These are phyloP conservation scores for Isotomurus palustris DNA, from an alignment of 2,888 invertebrate species.

Conservation along the genomic window DNA sequence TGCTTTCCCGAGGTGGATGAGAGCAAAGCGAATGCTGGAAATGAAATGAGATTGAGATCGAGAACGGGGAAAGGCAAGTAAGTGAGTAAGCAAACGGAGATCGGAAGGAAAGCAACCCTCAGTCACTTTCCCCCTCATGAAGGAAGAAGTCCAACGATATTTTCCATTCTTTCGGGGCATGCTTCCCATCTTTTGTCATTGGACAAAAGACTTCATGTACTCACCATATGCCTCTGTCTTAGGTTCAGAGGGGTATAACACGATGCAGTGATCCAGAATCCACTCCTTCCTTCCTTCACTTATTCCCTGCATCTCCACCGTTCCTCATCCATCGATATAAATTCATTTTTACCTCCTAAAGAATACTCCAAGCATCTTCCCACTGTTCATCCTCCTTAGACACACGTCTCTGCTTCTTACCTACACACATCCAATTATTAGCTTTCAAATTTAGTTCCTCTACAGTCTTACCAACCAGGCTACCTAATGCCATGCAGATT, in stretches of 20 bases:
- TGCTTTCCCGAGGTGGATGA: background rate
- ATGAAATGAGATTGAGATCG: background rate
- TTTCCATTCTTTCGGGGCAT: slow-evolving; percentile 4
- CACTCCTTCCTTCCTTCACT: background rate
- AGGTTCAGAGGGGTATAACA: background rate
- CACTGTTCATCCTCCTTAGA: no score
- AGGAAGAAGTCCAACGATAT: background rate
- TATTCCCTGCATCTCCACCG: background rate
- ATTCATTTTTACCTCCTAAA: background rate
- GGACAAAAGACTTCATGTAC: slow-evolving; percentile 1
- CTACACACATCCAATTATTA: no score
- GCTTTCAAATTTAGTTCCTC: no score
- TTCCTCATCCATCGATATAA: background rate
- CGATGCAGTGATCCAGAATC: slow-evolving; percentile 8
- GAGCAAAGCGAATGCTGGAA: background rate
- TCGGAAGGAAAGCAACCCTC: slow-evolving; percentile 17
- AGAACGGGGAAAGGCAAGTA: no score
- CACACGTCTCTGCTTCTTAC: no score
- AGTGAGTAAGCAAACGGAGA: no score
- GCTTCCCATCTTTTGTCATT: slow-evolving; percentile 5
- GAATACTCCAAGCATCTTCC: no score
- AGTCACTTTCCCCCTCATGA: slow-evolving; percentile 2
- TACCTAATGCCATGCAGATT: background rate
- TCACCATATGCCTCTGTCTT: slow-evolving; percentile 4
- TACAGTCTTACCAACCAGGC: no score